Base-by-base conservation (phyloP, 2,113 vertebrate species). In the Xenotilapia caudafasciata region DNA sequence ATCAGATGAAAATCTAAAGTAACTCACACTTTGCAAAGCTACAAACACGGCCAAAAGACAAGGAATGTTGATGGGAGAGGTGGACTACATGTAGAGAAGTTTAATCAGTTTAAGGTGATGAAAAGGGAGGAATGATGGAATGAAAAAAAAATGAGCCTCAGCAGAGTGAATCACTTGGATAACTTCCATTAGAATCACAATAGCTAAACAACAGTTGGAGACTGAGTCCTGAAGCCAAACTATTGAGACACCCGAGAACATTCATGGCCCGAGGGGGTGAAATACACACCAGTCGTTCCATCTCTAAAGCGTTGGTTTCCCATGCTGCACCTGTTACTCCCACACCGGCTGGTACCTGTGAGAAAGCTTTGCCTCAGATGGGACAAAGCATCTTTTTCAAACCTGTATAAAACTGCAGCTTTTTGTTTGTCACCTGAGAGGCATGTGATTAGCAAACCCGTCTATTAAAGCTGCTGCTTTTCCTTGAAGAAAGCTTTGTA, bases 301-400 rank as follows among this genome's bases (percentile, higher is more conserved):
- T 53, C 65, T 85, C 86, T 33, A 56, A 81, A 88, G 55, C 73
- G 21, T 62, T 73, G 17, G 68, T 65, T 92, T 95, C 91, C 91
- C 93, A 94, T 92, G 68, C 75, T 93, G 83, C 92, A 96, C 90
- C 93, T 93, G 92, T 92, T 92, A 82, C 91, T 86, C 85, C 65
- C 62, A 87, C 86, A 79, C n/a, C 73, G 92, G 79, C 84, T 56
- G 49, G 83, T 79, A 86, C 85, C 93, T 93, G 82, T 91, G 89
- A 94, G 89, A 92, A 90, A 84, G 54, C 87, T 79, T 73, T 80
- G 80, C 90, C 84, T 62, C 53, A 9, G 83, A 88, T 14, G 82
- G 83, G 86, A 95, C 92, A 94, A 95, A 90, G 89, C 54, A 49
- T 56, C 86, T 84, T 85, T 93, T 89, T 86, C 51, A 60, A 86